phyloP scores from a whole-genome alignment of 2,797 vertebrate species.

The Acanthurus leucopareius region DNA sequence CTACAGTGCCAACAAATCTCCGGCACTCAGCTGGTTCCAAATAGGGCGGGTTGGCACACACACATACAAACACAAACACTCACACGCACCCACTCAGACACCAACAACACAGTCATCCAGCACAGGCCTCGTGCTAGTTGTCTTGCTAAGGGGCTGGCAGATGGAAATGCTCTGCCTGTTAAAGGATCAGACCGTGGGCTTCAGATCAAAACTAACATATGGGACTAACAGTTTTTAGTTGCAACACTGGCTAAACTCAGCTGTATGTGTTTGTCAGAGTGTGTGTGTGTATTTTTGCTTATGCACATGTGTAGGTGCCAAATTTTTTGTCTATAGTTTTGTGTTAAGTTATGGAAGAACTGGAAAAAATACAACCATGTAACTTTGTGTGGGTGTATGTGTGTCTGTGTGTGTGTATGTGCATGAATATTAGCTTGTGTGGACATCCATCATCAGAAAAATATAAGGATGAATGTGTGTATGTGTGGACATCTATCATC shows the following conservation, averaged over 20 bases:
- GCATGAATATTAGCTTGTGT: no score
- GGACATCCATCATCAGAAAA: not conserved
- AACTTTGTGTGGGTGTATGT: no score
- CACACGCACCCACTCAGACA: slow-evolving; percentile 34
- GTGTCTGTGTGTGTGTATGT: no score
- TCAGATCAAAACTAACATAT: slow-evolving; percentile 72
- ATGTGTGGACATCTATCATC: not conserved
- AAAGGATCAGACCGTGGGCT: slow-evolving; percentile 69
- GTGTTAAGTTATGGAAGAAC: no score
- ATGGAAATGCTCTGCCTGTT: slow-evolving; percentile 75
- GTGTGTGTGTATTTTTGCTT: slow-evolving; percentile 15
- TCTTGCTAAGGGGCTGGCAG: slow-evolving; percentile 71
- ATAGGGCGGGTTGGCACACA: slow-evolving; percentile 63
- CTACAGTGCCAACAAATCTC: slow-evolving; percentile 75
- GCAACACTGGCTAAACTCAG: slow-evolving; percentile 39
- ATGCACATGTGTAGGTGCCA: not conserved
- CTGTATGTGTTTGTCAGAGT: slow-evolving; percentile 1
- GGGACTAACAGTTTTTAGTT: slow-evolving; percentile 56
- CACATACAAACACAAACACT: slow-evolving; percentile 22
- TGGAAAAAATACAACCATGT: no score
- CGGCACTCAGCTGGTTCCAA: slow-evolving; percentile 74
- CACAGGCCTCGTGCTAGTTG: slow-evolving; percentile 51
- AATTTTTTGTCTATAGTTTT: no score
- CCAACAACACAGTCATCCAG: slow-evolving; percentile 50
- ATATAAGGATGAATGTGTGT: not conserved